phyloP scores from a whole-genome alignment of 2,888 invertebrate species.

The Trichopoda pennipes region DNA sequence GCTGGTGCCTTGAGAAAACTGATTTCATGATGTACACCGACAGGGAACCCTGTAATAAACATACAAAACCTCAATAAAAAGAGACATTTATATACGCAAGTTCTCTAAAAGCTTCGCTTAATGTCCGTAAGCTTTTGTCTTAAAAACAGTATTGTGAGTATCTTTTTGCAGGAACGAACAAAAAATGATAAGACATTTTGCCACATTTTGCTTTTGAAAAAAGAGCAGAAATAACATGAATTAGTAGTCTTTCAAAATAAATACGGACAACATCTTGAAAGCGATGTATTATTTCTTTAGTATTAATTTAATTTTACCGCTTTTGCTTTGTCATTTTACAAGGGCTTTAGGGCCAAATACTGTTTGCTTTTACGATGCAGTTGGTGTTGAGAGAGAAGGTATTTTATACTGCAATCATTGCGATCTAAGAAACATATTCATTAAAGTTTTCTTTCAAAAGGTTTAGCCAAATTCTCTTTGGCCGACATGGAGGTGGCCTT shows the following conservation, averaged over 20 bases:
- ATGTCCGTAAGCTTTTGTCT: not conserved
- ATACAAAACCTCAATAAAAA: not conserved
- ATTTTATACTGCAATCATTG: not conserved
- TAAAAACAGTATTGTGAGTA: not conserved
- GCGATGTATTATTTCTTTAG: slow-evolving; percentile 52
- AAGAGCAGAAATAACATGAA: not conserved
- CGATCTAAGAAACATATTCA: not conserved
- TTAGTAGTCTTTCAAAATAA: slow-evolving; percentile 19
- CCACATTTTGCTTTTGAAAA: slow-evolving; percentile 1
- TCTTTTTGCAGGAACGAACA: too few species aligned
- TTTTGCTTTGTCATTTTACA: slow-evolving; percentile 35
- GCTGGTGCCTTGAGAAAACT: too few species aligned
- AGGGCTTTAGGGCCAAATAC: slow-evolving; percentile 54
- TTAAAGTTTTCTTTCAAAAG: slow-evolving; percentile 80
- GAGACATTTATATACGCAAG: not conserved
- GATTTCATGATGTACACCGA: too few species aligned
- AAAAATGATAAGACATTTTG: slow-evolving; percentile 26
- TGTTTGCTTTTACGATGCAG: slow-evolving; percentile 65
- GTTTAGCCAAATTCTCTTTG: slow-evolving; percentile 88
- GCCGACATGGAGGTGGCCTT: slow-evolving; percentile 87
- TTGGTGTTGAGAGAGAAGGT: slow-evolving; percentile 53
- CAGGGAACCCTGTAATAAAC: too few species aligned
- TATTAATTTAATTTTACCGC: slow-evolving; percentile 42
- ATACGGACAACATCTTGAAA: slow-evolving; percentile 5
- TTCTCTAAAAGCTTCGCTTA: not conserved